phyloP scores from a whole-genome alignment of 2,888 invertebrate species.

The Epinotia demarniana region DNA sequence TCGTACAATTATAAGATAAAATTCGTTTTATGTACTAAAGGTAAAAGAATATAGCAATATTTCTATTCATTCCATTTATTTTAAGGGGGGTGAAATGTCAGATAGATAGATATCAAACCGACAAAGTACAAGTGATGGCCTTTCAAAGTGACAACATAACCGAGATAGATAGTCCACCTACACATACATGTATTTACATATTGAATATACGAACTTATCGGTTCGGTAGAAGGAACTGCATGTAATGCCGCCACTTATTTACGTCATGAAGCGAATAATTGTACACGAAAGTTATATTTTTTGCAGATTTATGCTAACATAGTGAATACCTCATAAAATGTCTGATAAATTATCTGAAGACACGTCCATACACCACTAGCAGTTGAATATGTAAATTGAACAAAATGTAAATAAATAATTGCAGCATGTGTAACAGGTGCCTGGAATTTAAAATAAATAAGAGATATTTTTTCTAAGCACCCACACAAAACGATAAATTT shows the following conservation, averaged over 20 bases:
- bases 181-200: slow-evolving; percentile 61
- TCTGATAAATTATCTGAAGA: slow-evolving; percentile 60
- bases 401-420: slow-evolving; percentile 62
- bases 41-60: slow-evolving; percentile 59
- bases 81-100: slow-evolving; percentile 58
- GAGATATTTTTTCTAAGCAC: slow-evolving; percentile 75
- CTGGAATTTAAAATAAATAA: slow-evolving; percentile 70
- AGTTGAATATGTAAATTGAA: slow-evolving; percentile 33
- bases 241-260: slow-evolving; percentile 72
- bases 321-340: slow-evolving; percentile 65
- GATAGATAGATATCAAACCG: slow-evolving; percentile 63
- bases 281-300: slow-evolving; percentile 79
- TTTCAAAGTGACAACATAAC: slow-evolving; percentile 67
- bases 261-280: slow-evolving; percentile 65
- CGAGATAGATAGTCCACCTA: slow-evolving; percentile 64
- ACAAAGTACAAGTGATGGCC: slow-evolving; percentile 81
- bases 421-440: slow-evolving; percentile 71
- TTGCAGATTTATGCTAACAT: slow-evolving; percentile 77
- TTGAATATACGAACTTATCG: slow-evolving; percentile 61
- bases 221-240: slow-evolving; percentile 71
- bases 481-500: slow-evolving; percentile 57
- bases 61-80: slow-evolving; percentile 72
- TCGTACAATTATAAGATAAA: slow-evolving; percentile 34
- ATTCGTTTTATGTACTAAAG: slow-evolving; percentile 44
- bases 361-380: slow-evolving; percentile 69